These are phyloP conservation scores for Eucriotettix oculatus DNA, from an alignment of 2,888 invertebrate species.

Conservation along the genomic window DNA sequence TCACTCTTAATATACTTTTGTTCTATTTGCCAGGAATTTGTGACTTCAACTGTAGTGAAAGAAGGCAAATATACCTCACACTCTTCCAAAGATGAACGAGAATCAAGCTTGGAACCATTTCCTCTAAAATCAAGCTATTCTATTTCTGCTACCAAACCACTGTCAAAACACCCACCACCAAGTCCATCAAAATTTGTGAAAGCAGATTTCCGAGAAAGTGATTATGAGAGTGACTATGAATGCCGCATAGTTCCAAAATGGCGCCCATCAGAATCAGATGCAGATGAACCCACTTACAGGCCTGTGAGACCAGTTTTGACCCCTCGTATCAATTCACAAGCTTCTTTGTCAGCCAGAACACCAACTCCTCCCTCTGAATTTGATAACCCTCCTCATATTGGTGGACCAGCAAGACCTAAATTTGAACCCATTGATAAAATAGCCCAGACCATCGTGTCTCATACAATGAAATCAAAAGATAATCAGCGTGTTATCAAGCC, in stretches of 20 bases:
- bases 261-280: conserved; percentile 35
- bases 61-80: conserved; percentile 14
- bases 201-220: conserved; percentile 47
- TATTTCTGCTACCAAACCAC: conserved; percentile 21
- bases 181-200: conserved; percentile 49
- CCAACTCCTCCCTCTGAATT: conserved; percentile 42
- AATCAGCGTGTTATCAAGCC: conserved; percentile 31
- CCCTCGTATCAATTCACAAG: conserved; percentile 28
- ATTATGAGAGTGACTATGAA: conserved; percentile 50
- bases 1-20: too few relatives aligned
- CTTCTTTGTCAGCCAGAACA: conserved; percentile 26
- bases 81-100: conserved; percentile 6
- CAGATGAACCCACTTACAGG: conserved; percentile 36
- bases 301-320: conserved; percentile 39
- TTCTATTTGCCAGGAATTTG: too few relatives aligned
- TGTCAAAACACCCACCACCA: conserved; percentile 30
- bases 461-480: conserved; percentile 22
- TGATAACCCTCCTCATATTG: conserved; percentile 29
- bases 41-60: conserved; percentile 27
- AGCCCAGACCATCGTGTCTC: conserved; percentile 9
- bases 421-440: conserved; percentile 38
- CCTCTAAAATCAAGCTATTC: conserved; percentile 28
- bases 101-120: conserved; percentile 25
- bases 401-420: conserved; percentile 32
- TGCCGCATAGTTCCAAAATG: conserved; percentile 43